These are phyloP conservation scores for Orchesella cincta DNA, from an alignment of 1,140 invertebrate genomes.

Conservation along the genomic window DNA sequence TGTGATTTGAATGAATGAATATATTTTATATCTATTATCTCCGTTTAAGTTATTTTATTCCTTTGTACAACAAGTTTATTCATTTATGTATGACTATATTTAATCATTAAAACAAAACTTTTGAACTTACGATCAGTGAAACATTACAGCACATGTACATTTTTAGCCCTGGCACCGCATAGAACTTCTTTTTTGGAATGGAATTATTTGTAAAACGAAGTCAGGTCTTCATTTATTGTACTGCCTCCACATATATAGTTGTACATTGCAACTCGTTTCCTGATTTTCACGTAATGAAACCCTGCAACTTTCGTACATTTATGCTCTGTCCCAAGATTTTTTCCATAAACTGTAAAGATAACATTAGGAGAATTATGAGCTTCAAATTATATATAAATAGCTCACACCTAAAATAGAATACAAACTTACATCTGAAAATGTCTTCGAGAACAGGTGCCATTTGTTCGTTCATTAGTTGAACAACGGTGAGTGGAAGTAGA, in stretches of 20 bases:
- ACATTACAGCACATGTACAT: too few species aligned
- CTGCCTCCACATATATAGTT: constrained; percentile 23
- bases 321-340: constrained; percentile 32
- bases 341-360: constrained; percentile 32
- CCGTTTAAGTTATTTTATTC: neutral
- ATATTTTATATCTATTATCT: neutral
- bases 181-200: neutral
- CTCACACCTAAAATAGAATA: neutral
- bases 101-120: neutral
- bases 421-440: constrained; percentile 33
- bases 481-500: constrained; percentile 37
- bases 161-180: too few species aligned
- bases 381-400: neutral
- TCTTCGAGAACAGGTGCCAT: constrained; percentile 27
- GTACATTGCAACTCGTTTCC: constrained; percentile 35
- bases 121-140: too few species aligned
- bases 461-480: constrained; percentile 32
- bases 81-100: neutral
- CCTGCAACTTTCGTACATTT: constrained; percentile 15
- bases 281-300: constrained; percentile 22
- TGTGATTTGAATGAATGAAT: neutral
- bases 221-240: constrained; percentile 5
- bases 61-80: neutral
- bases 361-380: neutral
- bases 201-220: neutral